These are phyloP conservation scores for Mesorhabditis sp. DNA, from an alignment of 2,888 invertebrate genomes.

Conservation along the genomic window DNA sequence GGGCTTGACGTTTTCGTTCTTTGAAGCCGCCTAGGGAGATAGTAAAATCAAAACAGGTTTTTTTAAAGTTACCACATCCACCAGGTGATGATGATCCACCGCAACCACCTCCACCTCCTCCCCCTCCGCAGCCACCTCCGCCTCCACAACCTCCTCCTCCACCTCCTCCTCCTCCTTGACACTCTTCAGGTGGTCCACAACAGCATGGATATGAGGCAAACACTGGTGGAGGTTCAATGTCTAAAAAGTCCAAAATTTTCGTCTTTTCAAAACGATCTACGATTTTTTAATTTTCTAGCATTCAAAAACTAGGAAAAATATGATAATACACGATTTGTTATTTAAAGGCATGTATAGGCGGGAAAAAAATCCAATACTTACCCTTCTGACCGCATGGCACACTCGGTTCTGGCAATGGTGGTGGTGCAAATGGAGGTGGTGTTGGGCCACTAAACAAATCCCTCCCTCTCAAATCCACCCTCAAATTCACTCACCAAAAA, in stretches of 20 bases:
- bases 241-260: neutral
- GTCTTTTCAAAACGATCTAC: neutral
- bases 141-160: neutral
- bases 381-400: neutral
- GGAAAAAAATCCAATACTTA: neutral
- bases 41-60: neutral
- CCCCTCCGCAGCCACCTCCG: neutral
- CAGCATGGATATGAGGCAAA: slow-evolving; percentile 4
- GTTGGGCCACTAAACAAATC: neutral
- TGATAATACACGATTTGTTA: too few relatives aligned
- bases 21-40: neutral
- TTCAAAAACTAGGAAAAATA: neutral
- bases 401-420: slow-evolving; percentile 5
- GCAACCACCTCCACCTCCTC: neutral
- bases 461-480: too few relatives aligned
- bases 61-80: neutral
- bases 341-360: too few relatives aligned
- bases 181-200: neutral
- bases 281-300: neutral
- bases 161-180: neutral
- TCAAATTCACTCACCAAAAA: too few relatives aligned
- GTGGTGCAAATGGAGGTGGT: slow-evolving; percentile 2
- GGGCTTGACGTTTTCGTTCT: neutral
- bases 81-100: neutral
- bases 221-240: neutral